A percentile compares a stretch with the other conserved stretches of the same genome.
These are phyloP conservation scores for Onychomys arenicola DNA, from an alignment of 2,797 vertebrate species.

Conservation along the genomic window DNA sequence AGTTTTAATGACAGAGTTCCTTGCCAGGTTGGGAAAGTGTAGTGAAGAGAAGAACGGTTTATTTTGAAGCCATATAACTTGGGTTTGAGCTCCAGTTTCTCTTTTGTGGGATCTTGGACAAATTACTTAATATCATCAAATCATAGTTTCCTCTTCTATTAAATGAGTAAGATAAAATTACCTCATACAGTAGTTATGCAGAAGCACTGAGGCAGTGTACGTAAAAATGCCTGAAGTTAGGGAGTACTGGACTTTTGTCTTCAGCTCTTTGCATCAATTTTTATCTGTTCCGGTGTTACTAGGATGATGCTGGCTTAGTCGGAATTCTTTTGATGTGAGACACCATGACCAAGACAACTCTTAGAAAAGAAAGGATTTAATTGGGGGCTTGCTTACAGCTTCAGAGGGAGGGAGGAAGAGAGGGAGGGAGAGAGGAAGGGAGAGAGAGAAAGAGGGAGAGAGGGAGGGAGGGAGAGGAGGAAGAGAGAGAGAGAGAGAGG, in stretches of 20 bases:
- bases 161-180: conserved; percentile 55
- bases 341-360: not conserved
- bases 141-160: conserved; percentile 44
- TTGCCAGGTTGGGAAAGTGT: not conserved
- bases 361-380: not conserved
- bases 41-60: conserved; percentile 39
- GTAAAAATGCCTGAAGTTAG: conserved; percentile 33
- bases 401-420: not conserved
- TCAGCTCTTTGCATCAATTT: conserved; percentile 4
- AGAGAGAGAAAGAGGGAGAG: not conserved
- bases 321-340: not conserved
- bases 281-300: conserved; percentile 24
- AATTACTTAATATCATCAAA: conserved; percentile 62
- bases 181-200: not conserved
- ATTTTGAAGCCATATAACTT: conserved; percentile 42
- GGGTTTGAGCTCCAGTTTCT: conserved; percentile 48
- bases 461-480: not conserved
- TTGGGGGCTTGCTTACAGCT: not conserved
- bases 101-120: conserved; percentile 34
- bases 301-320: not conserved
- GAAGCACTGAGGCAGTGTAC: conserved; percentile 33
- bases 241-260: not conserved
- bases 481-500: not conserved
- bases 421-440: not conserved
- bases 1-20: conserved; percentile 39